Base-by-base conservation (phyloP, 2,888 invertebrate species). In the Eupithecia inturbata region DNA sequence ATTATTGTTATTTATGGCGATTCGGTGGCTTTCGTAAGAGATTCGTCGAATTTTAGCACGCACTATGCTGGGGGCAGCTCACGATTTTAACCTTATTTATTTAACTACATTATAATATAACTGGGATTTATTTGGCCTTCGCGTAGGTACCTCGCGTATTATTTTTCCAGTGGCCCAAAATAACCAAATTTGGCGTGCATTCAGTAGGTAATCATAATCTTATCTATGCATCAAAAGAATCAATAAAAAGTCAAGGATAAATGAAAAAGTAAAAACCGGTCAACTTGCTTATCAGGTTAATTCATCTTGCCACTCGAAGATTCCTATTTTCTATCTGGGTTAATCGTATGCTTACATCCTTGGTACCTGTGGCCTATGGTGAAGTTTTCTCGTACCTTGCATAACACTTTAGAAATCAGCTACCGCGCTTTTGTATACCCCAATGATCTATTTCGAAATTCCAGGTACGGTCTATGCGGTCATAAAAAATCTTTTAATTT, bases 321-420 rank as follows among this genome's bases (percentile, higher is more conserved):
- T 68, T 78, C 76, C 78, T 77, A 78, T 77, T 79, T 79, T 73
- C 77, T 76, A 79, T 78, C 79, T 78, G 70, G 78, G 80, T 79
- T 81, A 77, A 78, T 79, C 68, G 75, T 78, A 77, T 78, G 76
- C 75, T 77, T 78, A 78, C 78, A 78, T 78, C 79, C 77, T 68
- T n/a, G n/a, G n/a, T n/a, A 73, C 73, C 71, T 73, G 79, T 71
- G 72, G 77, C 76, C 79, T 77, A 80, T 80, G 77, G 75, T 78
- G 39, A 45, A 67, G 73, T 68, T 64, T 60, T 68, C 33, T 68
- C 41, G 74, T 77, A 70, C 77, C 75, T 87, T 88, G 82, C 86
- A 82, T 85, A 87, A 88, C 45, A 80, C 79, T 63, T 73, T 80
- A 79, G 79, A 81, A 83, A 85, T 83, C 77, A 74, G 72, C 71